Percentiles rank a stretch among this genome's conserved stretches.
Evolutionary conservation across 2,113 vertebrate genomes (phyloP).

Genomic region (Galbula dea): DNA sequence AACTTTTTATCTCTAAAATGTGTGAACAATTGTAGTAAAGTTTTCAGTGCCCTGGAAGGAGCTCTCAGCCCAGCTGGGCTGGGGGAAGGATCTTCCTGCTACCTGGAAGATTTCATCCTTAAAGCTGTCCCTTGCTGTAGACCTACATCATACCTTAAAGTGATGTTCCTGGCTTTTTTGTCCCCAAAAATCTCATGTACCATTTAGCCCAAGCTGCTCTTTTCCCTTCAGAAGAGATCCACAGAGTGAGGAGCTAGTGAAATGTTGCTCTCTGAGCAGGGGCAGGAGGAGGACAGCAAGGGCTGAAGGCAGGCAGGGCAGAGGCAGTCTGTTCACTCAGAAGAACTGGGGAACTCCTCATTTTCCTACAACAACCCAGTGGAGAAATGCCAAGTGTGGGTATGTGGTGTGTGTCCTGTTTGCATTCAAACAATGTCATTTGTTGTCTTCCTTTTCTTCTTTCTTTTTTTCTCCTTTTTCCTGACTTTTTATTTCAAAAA

Average conservation of each 20-base stretch:
- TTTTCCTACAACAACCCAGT: constrained; percentile 51
- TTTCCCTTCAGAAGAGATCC: neutral
- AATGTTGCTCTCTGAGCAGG: constrained; percentile 1
- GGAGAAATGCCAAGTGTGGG: constrained; percentile 52
- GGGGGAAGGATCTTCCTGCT: neutral
- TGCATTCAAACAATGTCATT: constrained; percentile 73
- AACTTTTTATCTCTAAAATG: neutral
- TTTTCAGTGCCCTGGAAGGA: neutral
- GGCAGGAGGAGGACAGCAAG: neutral
- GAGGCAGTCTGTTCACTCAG: constrained; percentile 2
- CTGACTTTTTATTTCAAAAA: constrained; percentile 68
- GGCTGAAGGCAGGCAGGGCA: neutral
- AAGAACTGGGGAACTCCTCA: neutral
- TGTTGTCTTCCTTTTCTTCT: constrained; percentile 22
- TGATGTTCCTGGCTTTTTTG: neutral
- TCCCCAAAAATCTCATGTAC: constrained; percentile 8
- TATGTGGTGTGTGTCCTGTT: constrained; percentile 64
- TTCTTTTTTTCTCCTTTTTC: neutral
- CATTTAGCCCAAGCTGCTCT: constrained; percentile 53
- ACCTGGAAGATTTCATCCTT: neutral
- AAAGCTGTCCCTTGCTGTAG: constrained; percentile 19
- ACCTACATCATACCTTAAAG: neutral
- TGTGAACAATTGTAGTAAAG: neutral
- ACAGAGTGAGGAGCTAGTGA: neutral
- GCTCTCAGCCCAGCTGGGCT: neutral